Evolutionary conservation across 2,888 invertebrate genomes (phyloP), one percentile per base, ranked within the genome.

Genomic region (Euproctis similis): DNA sequence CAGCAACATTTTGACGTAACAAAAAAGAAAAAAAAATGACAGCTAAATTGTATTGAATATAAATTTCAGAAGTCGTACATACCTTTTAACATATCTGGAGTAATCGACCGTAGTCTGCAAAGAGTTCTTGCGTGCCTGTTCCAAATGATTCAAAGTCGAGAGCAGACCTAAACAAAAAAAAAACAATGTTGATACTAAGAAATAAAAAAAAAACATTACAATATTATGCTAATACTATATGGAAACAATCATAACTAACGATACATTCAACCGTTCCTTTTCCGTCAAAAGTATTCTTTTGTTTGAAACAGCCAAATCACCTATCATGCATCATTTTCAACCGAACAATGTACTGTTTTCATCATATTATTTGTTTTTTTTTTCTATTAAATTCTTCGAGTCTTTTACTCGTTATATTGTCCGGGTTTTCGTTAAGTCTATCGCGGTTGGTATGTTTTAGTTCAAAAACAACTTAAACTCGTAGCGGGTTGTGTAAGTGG

Each of bases 1-100:
- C 6, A 14, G n/a, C n/a, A 14, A 14, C 14, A 14, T 14, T 4
- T 14, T 6, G 14, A 4, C 14, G 14, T 14, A 4, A 4, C 6
- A 14, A 4, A 6, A 6, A 14, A 14, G 14, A 14, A 14, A 13
- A 49, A 49, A 48, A 49, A 48, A 30, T 52, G 49, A 49, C 49
- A 50, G 46, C 18, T 33, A n/a, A n/a, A n/a, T n/a, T n/a, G n/a
- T n/a, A n/a, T n/a, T n/a, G n/a, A n/a, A n/a, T n/a, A 49, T 53
- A 53, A 30, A 37, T 39, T 44, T 46, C 46, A 47, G 46, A 36
- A 50, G 43, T 39, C 17, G 27, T 36, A 36, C 8, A 10, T 71
- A 85, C 85, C 94, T 90, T 72, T 93, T 92, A 38, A 96, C 94
- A 75, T 95, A 95, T 78, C 94, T 90, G 22, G 93, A 93, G 81